Evolutionary conservation across 1,140 invertebrate species (phyloP), one percentile per base, ranked within the genome.

Genomic region (Hycleus phaleratus): DNA sequence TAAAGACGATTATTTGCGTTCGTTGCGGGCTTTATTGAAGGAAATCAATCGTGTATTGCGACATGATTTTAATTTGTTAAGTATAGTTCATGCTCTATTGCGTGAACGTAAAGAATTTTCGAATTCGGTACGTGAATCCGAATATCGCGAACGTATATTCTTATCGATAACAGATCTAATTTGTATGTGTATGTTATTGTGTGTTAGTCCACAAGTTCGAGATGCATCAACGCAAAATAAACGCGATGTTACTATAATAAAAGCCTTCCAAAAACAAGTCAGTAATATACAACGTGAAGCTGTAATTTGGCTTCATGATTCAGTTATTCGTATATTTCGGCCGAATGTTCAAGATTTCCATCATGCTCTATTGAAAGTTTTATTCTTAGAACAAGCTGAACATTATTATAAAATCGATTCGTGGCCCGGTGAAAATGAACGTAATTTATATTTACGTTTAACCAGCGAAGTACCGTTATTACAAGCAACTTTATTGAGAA

Each of bases 321-420:
- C 82, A 7, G 91, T 90, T 7, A 80, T 85, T 38, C 82, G 84
- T 49, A 76, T 89, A 40, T 93, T 88, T 71, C 81, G 85, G 46
- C 83, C 91, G 3, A 81, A 79, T 25, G 76, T 82, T 8, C 78
- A 77, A 38, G 91, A 94, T 56, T 90, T 88, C 67, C 77, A 87
- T 46, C 85, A 87, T 61, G 87, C 86, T 24, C 74, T 97, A 38
- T 86, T 93, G 65, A 97, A 97, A 74, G 80, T 95, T 49, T 78
- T 95, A 66, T 83, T 96, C 48, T 78, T 96, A 66, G 93, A 96
- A 71, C 80, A 83, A 56, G 75, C 84, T 1, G 93, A 97, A 56
- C 83, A 88, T 43, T 96, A 96, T 75, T 92, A 87, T 68, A 93
- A 91, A 68, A 81, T 89, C 58, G 95, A 98, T 74, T 93, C 90